Evolutionary conservation across 1,140 invertebrate species (phyloP).

Genomic region (Platyscapa corneri): DNA sequence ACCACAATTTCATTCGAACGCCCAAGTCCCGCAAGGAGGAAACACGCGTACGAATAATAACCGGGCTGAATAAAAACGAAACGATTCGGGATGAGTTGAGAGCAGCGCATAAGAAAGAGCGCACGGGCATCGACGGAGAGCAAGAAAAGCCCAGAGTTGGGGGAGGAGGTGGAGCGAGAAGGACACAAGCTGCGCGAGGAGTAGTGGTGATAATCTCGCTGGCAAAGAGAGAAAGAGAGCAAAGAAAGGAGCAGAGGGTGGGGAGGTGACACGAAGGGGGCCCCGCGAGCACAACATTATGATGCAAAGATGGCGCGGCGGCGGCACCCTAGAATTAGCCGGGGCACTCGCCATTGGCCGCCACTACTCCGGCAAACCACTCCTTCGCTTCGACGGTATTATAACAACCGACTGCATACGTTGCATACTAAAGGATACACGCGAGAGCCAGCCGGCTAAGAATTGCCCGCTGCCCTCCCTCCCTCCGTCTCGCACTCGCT

Average conservation of each 20-base stretch:
- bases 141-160: background rate
- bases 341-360: conserved; percentile 75
- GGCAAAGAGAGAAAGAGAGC: conserved; percentile 48
- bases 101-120: background rate
- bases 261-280: conserved; percentile 47
- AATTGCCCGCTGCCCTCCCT: conserved; percentile 61
- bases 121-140: conserved; percentile 51
- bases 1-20: too few species aligned
- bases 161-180: conserved; percentile 55
- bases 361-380: conserved; percentile 68
- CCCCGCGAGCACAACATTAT: conserved; percentile 70
- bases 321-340: conserved; percentile 74
- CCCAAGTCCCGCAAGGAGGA: background rate
- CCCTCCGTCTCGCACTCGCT: background rate
- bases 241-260: conserved; percentile 4
- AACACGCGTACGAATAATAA: background rate
- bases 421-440: conserved; percentile 74
- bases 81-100: background rate
- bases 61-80: too few species aligned
- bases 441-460: conserved; percentile 64
- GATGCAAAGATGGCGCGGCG: conserved; percentile 74
- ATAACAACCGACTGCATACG: conserved; percentile 74
- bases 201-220: background rate
- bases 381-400: conserved; percentile 64
- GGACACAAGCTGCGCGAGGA: conserved; percentile 26